These are phyloP conservation scores for Agrochola lychnidis DNA, from an alignment of 2,888 invertebrate species.

Conservation along the genomic window DNA sequence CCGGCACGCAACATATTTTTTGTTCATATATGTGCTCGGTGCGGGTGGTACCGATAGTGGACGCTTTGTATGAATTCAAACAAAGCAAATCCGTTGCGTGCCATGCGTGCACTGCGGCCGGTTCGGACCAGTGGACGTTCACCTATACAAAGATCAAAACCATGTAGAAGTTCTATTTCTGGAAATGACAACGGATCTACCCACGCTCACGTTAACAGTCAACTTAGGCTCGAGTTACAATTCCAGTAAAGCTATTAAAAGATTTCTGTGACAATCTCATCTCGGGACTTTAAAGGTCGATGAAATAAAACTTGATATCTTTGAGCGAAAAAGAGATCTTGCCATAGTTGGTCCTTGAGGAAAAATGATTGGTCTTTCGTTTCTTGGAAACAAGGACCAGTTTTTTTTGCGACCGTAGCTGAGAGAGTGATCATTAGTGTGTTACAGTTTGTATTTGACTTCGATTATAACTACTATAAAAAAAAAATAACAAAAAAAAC, in stretches of 20 bases:
- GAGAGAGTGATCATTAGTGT: background rate
- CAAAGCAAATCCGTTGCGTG: too few relatives aligned
- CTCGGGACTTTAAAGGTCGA: background rate
- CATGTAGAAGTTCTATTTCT: background rate
- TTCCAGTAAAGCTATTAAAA: slow-evolving; percentile 1
- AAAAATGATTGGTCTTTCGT: background rate
- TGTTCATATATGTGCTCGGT: too few relatives aligned
- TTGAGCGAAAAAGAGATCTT: background rate
- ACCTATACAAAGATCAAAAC: background rate
- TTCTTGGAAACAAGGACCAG: background rate
- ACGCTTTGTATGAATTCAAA: too few relatives aligned
- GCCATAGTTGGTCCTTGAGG: background rate
- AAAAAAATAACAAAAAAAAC: too few relatives aligned
- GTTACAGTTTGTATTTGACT: background rate
- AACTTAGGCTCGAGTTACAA: background rate
- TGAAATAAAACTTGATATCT: background rate
- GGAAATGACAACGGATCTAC: background rate
- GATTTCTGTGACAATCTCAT: background rate
- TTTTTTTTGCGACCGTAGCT: background rate
- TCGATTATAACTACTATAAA: background rate
- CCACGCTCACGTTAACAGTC: background rate
- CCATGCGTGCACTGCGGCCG: too few relatives aligned
- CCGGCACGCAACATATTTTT: too few relatives aligned
- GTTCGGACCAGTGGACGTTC: too few relatives aligned
- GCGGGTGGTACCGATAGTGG: too few relatives aligned